A percentile compares a stretch with the other conserved stretches of the same genome.
phyloP scores from a whole-genome alignment of 2,888 invertebrate species.

The Napeogenes sylphis region DNA sequence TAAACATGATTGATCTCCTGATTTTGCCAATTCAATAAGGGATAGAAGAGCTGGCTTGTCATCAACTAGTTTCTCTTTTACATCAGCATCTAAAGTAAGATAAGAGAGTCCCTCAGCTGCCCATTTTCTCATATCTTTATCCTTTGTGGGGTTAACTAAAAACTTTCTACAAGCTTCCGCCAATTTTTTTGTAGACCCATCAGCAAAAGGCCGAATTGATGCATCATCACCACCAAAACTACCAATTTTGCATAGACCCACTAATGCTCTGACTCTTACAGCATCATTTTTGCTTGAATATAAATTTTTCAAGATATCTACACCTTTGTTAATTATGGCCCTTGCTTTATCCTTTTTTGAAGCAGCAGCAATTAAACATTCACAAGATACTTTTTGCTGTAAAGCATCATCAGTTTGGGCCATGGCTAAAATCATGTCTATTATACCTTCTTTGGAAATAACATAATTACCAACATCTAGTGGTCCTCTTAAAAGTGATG shows the following conservation, averaged over 20 bases:
- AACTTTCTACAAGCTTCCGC: conserved; percentile 96
- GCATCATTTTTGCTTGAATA: conserved; percentile 94
- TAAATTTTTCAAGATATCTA: conserved; percentile 94
- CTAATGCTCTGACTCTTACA: conserved; percentile 91
- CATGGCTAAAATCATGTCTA: conserved; percentile 98
- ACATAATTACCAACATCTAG: conserved; percentile 94
- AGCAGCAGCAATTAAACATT: conserved; percentile 97
- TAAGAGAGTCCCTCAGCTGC: conserved; percentile 98
- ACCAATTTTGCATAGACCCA: conserved; percentile 97
- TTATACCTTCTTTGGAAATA: conserved; percentile 89
- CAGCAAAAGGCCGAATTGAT: conserved; percentile 95
- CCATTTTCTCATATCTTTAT: conserved; percentile 94
- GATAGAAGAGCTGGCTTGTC: conserved; percentile 90
- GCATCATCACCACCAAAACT: conserved; percentile 97
- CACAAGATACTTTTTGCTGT: conserved; percentile 96
- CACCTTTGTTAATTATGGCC: conserved; percentile 91
- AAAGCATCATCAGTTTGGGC: conserved; percentile 93
- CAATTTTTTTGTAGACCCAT: conserved; percentile 93
- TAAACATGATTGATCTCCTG: conserved; percentile 90
- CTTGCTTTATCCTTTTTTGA: conserved; percentile 98
- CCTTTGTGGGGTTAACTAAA: conserved; percentile 90
- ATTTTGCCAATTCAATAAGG: conserved; percentile 92
- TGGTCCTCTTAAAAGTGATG: conserved; percentile 92
- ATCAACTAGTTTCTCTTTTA: conserved; percentile 96
- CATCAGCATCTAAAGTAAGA: conserved; percentile 97